These are phyloP conservation scores for Laterallus jamaicensis DNA, from an alignment of 2,113 vertebrate genomes.

Conservation along the genomic window DNA sequence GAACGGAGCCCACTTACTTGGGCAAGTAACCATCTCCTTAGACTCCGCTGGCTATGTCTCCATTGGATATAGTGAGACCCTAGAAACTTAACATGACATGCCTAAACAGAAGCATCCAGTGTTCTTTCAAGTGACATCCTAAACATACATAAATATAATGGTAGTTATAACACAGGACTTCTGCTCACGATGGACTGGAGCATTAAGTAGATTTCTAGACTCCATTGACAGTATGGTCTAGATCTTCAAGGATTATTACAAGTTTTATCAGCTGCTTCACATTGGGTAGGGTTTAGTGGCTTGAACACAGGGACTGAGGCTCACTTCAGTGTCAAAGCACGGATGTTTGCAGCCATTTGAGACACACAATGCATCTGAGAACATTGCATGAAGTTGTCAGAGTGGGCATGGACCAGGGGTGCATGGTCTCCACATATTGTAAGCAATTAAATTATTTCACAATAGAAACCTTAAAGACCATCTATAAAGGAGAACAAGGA, in stretches of 20 bases:
- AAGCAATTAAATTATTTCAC: background rate
- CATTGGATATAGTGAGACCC: background rate
- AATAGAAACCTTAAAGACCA: background rate
- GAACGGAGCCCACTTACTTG: background rate
- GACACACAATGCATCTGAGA: background rate
- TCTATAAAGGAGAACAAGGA: background rate
- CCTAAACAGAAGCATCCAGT: background rate
- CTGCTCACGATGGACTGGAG: background rate
- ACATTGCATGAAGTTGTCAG: background rate
- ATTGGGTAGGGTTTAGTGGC: background rate
- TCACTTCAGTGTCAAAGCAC: background rate
- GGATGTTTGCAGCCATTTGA: background rate
- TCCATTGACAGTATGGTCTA: background rate
- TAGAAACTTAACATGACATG: background rate
- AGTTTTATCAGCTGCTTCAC: background rate
- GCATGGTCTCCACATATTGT: background rate
- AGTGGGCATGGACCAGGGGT: too few species aligned
- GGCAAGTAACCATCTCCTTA: background rate
- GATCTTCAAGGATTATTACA: background rate
- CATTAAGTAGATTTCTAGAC: background rate
- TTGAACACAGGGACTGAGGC: background rate
- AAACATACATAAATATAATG: background rate
- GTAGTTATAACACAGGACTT: background rate
- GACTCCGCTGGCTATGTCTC: background rate
- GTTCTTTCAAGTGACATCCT: background rate